Evolutionary conservation across 2,888 invertebrate species (phyloP).

Genomic region (Synanthedon vespiformis): DNA sequence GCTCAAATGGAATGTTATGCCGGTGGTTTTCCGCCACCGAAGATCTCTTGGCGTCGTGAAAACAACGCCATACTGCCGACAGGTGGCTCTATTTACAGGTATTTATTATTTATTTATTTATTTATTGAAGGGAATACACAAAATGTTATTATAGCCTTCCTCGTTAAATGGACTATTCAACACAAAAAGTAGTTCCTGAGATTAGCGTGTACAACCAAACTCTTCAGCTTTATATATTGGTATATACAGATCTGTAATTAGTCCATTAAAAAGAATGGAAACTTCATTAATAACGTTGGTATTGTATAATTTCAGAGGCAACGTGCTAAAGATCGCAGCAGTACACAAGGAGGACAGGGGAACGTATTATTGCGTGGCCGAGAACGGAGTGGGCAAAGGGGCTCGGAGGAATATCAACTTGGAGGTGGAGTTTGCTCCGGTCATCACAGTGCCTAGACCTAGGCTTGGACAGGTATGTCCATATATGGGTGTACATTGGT

Average conservation of each 20-base stretch:
- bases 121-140: too few relatives aligned
- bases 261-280: too few relatives aligned
- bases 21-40: conserved; percentile 86
- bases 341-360: conserved; percentile 91
- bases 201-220: too few relatives aligned
- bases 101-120: conserved; percentile 5
- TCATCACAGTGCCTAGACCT: conserved; percentile 86
- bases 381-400: conserved; percentile 89
- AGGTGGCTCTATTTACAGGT: conserved; percentile 85
- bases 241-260: too few relatives aligned
- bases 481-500: too few relatives aligned
- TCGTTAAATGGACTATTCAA: too few relatives aligned
- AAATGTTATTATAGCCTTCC: too few relatives aligned
- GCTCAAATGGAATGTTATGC: conserved; percentile 91
- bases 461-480: conserved; percentile 75
- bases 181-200: too few relatives aligned
- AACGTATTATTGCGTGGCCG: conserved; percentile 93
- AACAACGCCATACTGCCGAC: conserved; percentile 94
- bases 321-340: conserved; percentile 79
- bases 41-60: conserved; percentile 91
- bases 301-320: conserved; percentile 73
- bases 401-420: conserved; percentile 87
- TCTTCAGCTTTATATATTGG: too few relatives aligned
- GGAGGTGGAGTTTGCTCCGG: conserved; percentile 91
- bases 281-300: not conserved